A percentile compares a stretch with the other conserved stretches of the same genome.
Evolutionary conservation across 2,888 invertebrate species (phyloP).

Genomic region (Calephelis perditalis): DNA sequence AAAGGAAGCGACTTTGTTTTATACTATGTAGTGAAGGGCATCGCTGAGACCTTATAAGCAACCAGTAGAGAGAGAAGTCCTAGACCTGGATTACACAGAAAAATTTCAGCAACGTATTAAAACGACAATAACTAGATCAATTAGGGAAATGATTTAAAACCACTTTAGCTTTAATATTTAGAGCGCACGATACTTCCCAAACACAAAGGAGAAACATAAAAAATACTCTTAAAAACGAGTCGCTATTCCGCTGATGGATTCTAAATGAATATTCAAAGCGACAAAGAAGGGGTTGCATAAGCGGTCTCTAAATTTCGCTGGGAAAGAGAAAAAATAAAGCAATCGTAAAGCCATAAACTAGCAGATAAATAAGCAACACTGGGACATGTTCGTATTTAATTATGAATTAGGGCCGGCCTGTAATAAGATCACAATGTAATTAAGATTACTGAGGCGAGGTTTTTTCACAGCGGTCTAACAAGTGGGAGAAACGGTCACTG

Average conservation of each 20-base stretch:
- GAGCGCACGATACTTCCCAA: slow-evolving; percentile 47
- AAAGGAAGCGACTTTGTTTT: no score
- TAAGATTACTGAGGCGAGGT: slow-evolving; percentile 72
- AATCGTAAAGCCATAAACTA: slow-evolving; percentile 69
- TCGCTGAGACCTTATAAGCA: no score
- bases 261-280: slow-evolving; percentile 72
- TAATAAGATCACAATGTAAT: slow-evolving; percentile 76
- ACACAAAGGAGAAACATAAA: slow-evolving; percentile 54
- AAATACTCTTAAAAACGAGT: slow-evolving; percentile 63
- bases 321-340: slow-evolving; percentile 53
- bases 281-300: slow-evolving; percentile 64
- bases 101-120: not conserved
- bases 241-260: slow-evolving; percentile 65
- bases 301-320: slow-evolving; percentile 53
- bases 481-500: slow-evolving; percentile 59
- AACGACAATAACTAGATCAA: slow-evolving; percentile 8
- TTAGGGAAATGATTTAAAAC: slow-evolving; percentile 10
- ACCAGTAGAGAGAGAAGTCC: no score
- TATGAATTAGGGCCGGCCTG: slow-evolving; percentile 72
- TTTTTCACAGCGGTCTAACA: slow-evolving; percentile 57
- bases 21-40: no score
- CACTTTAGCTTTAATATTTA: slow-evolving; percentile 41
- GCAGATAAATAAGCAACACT: slow-evolving; percentile 67
- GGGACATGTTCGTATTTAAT: slow-evolving; percentile 73
- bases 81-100: no score